Conservation (phyloP, 2,888 invertebrate genomes). For the Tipula vernalis region DNA sequence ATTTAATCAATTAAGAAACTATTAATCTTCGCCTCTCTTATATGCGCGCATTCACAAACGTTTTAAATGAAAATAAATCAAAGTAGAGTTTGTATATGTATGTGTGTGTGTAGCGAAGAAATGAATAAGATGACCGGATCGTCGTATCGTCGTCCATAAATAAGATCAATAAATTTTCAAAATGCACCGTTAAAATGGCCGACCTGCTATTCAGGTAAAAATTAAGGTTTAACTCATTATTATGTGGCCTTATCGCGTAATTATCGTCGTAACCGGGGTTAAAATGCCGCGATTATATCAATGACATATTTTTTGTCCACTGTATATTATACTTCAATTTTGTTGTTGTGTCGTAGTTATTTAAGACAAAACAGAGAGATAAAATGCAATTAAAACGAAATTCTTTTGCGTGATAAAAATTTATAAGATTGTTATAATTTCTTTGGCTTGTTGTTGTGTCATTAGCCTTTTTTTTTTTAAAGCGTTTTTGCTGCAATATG, state of each 20-base stretch:
- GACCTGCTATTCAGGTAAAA: background rate
- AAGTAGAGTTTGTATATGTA: background rate
- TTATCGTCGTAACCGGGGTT: background rate
- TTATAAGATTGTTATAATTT: constrained; percentile 7
- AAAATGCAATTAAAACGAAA: constrained; percentile 7
- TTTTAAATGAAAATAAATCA: constrained; percentile 4
- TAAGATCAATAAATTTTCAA: background rate
- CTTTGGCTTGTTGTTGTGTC: background rate
- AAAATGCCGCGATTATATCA: background rate
- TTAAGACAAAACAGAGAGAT: background rate
- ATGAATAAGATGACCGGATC: background rate
- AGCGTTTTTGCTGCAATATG: background rate
- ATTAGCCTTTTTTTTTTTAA: background rate
- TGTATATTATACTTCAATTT: background rate
- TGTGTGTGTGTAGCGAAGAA: background rate
- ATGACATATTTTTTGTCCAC: background rate
- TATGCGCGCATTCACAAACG: background rate
- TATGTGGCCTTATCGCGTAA: background rate
- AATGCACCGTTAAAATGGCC: background rate
- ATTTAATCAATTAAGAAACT: constrained; percentile 4
- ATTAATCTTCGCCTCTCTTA: background rate
- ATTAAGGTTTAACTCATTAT: background rate
- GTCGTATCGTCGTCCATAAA: background rate
- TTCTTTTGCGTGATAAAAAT: constrained; percentile 9
- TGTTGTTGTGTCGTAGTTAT: background rate